A percentile compares a stretch with the other conserved stretches of the same genome.
Evolutionary conservation across 1,140 invertebrate species (phyloP).

Genomic region (Papilio glaucus): DNA sequence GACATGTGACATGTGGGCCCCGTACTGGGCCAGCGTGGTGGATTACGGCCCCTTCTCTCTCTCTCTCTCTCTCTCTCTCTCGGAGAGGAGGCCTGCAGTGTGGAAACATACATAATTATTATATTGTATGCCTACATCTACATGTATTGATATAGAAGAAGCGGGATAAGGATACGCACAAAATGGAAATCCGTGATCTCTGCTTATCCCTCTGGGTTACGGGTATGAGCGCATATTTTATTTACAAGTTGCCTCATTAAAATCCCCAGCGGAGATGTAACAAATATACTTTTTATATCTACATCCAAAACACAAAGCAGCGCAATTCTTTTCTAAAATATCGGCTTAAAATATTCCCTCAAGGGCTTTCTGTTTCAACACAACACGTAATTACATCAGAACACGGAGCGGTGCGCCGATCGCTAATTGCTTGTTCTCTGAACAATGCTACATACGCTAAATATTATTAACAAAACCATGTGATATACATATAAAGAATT

Average conservation of each 20-base stretch:
- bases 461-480: not conserved
- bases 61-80: no score
- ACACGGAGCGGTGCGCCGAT: not conserved
- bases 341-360: conserved; percentile 1
- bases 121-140: no score
- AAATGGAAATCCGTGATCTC: no score
- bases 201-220: no score
- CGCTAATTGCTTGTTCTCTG: not conserved
- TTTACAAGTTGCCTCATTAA: not conserved
- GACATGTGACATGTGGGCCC: no score
- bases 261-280: not conserved
- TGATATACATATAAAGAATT: not conserved
- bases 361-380: conserved; percentile 1
- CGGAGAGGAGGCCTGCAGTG: no score
- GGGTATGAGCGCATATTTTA: no score
- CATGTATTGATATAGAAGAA: no score
- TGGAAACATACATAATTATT: no score
- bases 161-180: no score
- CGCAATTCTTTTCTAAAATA: not conserved
- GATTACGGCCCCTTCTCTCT: no score
- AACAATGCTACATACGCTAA: not conserved
- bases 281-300: not conserved
- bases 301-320: conserved; percentile 7
- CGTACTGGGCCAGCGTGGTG: no score
- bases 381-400: not conserved